Evolutionary conservation across 1,140 invertebrate genomes (phyloP), one percentile per base, ranked within the genome.

Genomic region (Heliconius hermathena): DNA sequence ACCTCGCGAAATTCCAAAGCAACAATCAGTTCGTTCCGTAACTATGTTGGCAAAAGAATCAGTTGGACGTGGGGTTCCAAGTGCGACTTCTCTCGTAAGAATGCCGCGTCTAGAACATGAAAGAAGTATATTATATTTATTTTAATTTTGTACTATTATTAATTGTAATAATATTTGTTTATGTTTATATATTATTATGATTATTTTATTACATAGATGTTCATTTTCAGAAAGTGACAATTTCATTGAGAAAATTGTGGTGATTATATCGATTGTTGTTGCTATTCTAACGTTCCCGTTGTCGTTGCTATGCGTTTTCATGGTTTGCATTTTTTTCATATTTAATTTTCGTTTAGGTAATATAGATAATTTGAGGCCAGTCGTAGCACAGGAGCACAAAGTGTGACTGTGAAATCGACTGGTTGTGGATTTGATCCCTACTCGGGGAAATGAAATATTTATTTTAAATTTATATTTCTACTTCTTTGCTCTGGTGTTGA

Each of bases 261-360:
- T 89, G 22, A 3, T 86, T 57, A 52, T 90, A 36, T 87, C 88
- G 16, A 74, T 87, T 3, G 33, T 89, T 36, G 33, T 89, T 11
- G 82, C 82, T 36, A 70, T 90, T 22, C 33, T 90, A 41, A 78
- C 79, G 20, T 90, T 90, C 66, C 89, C 89, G 2, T n/a, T 90
- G n/a, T 89, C 89, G 9, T 36, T 90, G 41, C 74, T 89, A 13
- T 82, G 66, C 57, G 77, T 86, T 46, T 89, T 89, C 71, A 76
- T 87, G 84, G 89, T 89, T 82, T 83, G 87, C 83, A 33, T 76
- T 52, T 20, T 46, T 26, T 26, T 22, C 4, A 26, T 66, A 29
- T 66, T 66, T 66, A 13, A 66, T 26, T 57, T 57, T n/a, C 54
- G n/a, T 57, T 9, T 57, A n/a, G 8, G 9, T 22, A 22, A n/a